These are phyloP conservation scores for Ricordea florida DNA, from an alignment of 92 coral and sea anemone genomes.

Conservation along the genomic window DNA sequence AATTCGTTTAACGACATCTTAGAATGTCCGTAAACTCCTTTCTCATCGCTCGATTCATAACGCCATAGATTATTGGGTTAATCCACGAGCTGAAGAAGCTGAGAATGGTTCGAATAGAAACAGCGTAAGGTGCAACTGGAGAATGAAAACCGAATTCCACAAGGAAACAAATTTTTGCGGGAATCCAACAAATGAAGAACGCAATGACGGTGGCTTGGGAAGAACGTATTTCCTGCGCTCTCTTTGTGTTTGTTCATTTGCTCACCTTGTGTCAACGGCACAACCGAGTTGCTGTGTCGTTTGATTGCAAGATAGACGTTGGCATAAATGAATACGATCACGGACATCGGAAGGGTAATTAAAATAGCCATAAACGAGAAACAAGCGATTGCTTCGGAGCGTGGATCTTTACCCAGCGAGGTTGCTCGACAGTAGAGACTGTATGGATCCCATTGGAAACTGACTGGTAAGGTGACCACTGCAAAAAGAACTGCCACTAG, in stretches of 20 bases:
- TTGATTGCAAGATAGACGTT: too few species aligned
- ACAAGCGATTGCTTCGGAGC: too few species aligned
- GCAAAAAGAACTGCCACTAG: not conserved
- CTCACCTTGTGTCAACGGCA: too few species aligned
- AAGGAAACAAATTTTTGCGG: not conserved
- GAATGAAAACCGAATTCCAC: not conserved
- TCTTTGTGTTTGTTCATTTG: not conserved
- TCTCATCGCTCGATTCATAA: conserved; percentile 9
- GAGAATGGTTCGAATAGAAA: not conserved
- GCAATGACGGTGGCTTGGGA: not conserved
- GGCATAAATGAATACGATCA: too few species aligned
- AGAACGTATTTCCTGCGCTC: not conserved
- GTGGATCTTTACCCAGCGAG: too few species aligned
- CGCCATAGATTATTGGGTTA: not conserved
- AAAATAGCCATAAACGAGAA: too few species aligned
- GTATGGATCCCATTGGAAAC: not conserved
- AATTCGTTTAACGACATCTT: too few species aligned
- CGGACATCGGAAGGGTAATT: too few species aligned
- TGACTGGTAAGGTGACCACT: not conserved
- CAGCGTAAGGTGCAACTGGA: not conserved
- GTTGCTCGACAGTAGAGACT: not conserved
- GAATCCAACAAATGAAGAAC: conserved; percentile 2
- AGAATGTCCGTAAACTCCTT: too few species aligned
- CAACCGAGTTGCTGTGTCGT: too few species aligned
- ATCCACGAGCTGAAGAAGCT: not conserved